Evolutionary conservation across 2,113 vertebrate genomes (phyloP).

Genomic region (Platycercus adscitus): DNA sequence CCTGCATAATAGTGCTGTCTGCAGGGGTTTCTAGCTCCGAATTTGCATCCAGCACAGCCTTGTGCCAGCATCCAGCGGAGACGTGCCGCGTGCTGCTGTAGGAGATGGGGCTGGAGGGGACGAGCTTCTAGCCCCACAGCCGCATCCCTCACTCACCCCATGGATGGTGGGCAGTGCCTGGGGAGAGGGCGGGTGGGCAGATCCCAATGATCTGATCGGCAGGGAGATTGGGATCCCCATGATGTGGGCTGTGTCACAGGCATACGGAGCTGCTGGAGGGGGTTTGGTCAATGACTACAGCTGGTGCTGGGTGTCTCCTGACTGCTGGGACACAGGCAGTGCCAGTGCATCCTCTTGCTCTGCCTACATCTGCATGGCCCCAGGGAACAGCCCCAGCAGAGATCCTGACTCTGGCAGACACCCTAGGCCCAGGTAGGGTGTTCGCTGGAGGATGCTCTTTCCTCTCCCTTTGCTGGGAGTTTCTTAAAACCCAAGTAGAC

Average conservation of each 20-base stretch:
- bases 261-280: background rate
- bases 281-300: rapidly evolving
- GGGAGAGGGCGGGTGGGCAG: rapidly evolving
- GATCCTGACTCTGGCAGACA: rapidly evolving
- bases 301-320: background rate
- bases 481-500: background rate
- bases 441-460: background rate
- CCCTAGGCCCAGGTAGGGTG: rapidly evolving
- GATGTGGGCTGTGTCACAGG: background rate
- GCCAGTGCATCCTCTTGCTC: background rate
- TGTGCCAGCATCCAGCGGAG: background rate
- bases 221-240: background rate
- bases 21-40: background rate
- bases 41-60: background rate
- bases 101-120: background rate
- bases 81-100: rapidly evolving
- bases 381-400: background rate
- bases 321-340: background rate
- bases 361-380: background rate
- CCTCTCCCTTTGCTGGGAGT: background rate
- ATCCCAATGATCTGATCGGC: background rate
- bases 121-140: background rate
- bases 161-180: rapidly evolving
- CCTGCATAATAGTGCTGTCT: background rate
- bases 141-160: rapidly evolving